phyloP scores from a whole-genome alignment of 1,140 invertebrate genomes.

The Drosophila subpulchrella region DNA sequence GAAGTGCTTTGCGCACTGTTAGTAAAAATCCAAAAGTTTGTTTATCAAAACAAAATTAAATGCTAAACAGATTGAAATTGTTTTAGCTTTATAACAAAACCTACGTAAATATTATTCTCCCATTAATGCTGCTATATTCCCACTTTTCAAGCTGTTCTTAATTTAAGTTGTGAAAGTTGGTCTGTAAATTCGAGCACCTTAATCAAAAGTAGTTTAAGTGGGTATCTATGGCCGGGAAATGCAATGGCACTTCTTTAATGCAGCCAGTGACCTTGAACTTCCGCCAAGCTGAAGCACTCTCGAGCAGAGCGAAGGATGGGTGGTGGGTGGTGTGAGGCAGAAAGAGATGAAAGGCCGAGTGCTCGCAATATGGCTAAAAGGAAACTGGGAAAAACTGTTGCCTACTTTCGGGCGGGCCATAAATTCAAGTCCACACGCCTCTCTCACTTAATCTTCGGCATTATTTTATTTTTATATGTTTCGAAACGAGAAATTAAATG shows the following conservation, averaged over 20 bases:
- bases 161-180: background rate
- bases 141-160: background rate
- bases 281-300: constrained; percentile 5
- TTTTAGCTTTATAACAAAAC: too few species aligned
- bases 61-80: too few species aligned
- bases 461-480: constrained; percentile 23
- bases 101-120: background rate
- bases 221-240: constrained; percentile 29
- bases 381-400: constrained; percentile 31
- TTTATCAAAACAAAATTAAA: too few species aligned
- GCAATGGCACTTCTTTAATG: constrained; percentile 35
- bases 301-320: background rate
- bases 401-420: constrained; percentile 45
- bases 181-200: constrained; percentile 3
- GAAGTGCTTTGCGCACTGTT: too few species aligned
- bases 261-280: constrained; percentile 43
- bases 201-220: constrained; percentile 21
- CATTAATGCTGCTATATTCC: background rate
- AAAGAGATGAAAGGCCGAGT: background rate
- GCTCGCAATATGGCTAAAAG: constrained; percentile 4
- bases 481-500: constrained; percentile 49
- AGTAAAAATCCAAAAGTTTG: too few species aligned
- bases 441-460: constrained; percentile 47
- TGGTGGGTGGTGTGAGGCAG: background rate
- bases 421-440: constrained; percentile 29